phyloP scores from a whole-genome alignment of 2,797 vertebrate genomes.

The Sebastes taczanowskii region DNA sequence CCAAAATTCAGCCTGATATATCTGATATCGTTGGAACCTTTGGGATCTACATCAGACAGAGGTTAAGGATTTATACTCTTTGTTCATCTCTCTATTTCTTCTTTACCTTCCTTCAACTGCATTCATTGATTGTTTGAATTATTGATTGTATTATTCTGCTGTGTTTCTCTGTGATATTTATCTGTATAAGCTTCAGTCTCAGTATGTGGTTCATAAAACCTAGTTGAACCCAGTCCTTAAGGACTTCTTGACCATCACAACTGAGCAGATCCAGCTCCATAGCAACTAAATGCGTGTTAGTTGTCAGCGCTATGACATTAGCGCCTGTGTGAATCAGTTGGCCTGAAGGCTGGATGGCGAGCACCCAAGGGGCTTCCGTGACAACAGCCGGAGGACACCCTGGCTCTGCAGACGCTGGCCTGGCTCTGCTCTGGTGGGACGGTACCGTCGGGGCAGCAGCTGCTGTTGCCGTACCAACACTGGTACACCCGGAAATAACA shows the following conservation, averaged over 20 bases:
- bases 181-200: not conserved
- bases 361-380: slow-evolving; percentile 43
- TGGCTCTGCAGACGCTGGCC: not conserved
- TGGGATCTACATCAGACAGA: not conserved
- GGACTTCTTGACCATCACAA: not conserved
- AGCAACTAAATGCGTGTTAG: slow-evolving; percentile 8
- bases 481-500: slow-evolving; percentile 28
- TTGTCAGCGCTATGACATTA: slow-evolving; percentile 4
- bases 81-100: not conserved
- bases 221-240: not conserved
- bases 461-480: slow-evolving; percentile 18
- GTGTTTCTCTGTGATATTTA: not conserved
- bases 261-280: not conserved
- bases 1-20: not conserved
- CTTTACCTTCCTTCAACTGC: not conserved
- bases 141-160: not conserved
- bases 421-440: slow-evolving; percentile 9
- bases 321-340: slow-evolving; percentile 26
- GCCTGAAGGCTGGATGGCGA: slow-evolving; percentile 22
- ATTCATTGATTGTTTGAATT: not conserved
- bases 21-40: not conserved
- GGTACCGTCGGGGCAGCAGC: slow-evolving; percentile 9
- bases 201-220: not conserved
- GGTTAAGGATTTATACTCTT: not conserved
- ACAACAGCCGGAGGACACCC: slow-evolving; percentile 43